Percentiles rank a stretch among this genome's conserved stretches.
Conservation (phyloP, 2,113 vertebrate genomes). For the Rallus limicola region DNA sequence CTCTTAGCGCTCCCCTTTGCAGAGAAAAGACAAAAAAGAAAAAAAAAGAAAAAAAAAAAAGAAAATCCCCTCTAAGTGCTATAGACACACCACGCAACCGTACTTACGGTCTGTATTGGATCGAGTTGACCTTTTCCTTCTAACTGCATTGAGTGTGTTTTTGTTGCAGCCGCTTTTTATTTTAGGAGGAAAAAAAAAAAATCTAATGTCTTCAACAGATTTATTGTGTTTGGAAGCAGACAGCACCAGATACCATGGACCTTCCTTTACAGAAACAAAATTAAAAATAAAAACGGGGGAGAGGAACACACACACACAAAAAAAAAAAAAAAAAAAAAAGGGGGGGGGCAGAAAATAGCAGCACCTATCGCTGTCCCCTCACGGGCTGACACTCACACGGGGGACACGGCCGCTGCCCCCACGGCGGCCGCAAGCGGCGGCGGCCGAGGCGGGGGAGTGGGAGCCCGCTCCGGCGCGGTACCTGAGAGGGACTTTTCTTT, state of each 20-base stretch:
- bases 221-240: constrained; percentile 73
- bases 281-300: constrained; percentile 15
- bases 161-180: constrained; percentile 80
- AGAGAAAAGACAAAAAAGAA: constrained; percentile 12
- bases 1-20: constrained; percentile 67
- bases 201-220: constrained; percentile 79
- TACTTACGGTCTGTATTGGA: constrained; percentile 85
- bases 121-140: constrained; percentile 86
- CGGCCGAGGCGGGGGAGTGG: constrained; percentile 70
- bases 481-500: constrained; percentile 87
- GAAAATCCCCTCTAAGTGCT: constrained; percentile 76
- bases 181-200: constrained; percentile 61
- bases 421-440: constrained; percentile 3
- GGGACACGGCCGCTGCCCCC: constrained; percentile 53
- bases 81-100: constrained; percentile 81
- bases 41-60: constrained; percentile 1
- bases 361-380: not conserved
- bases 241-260: constrained; percentile 74
- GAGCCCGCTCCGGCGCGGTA: constrained; percentile 70
- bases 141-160: constrained; percentile 84
- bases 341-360: not conserved
- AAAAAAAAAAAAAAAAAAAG: too few relatives aligned
- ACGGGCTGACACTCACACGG: not conserved
- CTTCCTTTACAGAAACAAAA: constrained; percentile 73
- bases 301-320: not conserved